Percentiles rank a stretch among this genome's conserved stretches.
These are phyloP conservation scores for Dione juno DNA, from an alignment of 2,888 invertebrate genomes.

Conservation along the genomic window DNA sequence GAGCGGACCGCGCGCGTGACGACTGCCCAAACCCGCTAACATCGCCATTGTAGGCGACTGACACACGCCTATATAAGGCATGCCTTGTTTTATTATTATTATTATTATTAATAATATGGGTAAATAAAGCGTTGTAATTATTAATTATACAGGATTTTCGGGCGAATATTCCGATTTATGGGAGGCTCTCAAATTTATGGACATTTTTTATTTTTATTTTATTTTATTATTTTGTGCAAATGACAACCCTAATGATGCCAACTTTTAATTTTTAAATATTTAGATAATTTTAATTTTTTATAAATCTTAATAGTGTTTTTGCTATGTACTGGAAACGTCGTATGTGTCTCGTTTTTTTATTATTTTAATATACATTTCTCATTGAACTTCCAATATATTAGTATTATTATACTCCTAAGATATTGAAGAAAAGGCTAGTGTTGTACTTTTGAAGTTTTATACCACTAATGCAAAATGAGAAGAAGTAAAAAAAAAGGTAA, in stretches of 20 bases:
- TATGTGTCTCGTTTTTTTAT: background rate
- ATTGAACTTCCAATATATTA: too few relatives aligned
- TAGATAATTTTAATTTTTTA: too few relatives aligned
- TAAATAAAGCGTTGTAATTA: constrained; percentile 10
- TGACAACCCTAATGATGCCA: background rate
- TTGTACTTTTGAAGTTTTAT: too few relatives aligned
- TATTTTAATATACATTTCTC: background rate
- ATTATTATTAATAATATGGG: constrained; percentile 5
- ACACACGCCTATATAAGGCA: constrained; percentile 45
- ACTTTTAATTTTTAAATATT: too few relatives aligned
- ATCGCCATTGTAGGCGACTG: constrained; percentile 64
- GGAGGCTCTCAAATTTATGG: background rate
- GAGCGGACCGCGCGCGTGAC: constrained; percentile 64
- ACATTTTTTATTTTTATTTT: background rate
- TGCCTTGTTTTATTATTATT: constrained; percentile 17
- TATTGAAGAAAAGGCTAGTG: too few relatives aligned
- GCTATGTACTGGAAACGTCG: too few relatives aligned
- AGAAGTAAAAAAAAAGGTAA: background rate
- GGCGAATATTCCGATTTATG: background rate
- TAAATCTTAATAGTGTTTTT: too few relatives aligned
- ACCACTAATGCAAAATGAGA: background rate
- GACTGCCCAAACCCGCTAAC: constrained; percentile 44
- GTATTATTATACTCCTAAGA: too few relatives aligned
- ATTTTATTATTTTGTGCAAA: too few relatives aligned
- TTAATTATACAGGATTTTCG: background rate